These are phyloP conservation scores for Cossypha polioptera DNA, from an alignment of 2,797 vertebrate genomes.

Conservation along the genomic window DNA sequence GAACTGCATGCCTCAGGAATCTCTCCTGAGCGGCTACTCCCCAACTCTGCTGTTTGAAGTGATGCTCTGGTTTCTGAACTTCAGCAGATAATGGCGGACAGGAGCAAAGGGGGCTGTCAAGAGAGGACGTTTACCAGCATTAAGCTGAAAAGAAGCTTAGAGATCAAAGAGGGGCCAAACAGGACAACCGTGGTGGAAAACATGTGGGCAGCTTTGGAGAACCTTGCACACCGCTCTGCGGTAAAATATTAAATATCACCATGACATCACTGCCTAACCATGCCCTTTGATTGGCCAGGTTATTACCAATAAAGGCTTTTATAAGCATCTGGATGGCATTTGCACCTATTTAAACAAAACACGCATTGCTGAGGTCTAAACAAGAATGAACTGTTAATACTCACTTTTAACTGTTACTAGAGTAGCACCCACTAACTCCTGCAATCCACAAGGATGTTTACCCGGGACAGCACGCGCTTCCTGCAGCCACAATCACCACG, in stretches of 20 bases:
- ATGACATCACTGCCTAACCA: slow-evolving; percentile 76
- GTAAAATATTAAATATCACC: slow-evolving; percentile 79
- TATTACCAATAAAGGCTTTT: slow-evolving; percentile 79
- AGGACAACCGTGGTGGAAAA: slow-evolving; percentile 71
- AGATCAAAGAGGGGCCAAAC: slow-evolving; percentile 78
- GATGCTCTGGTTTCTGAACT: slow-evolving; percentile 82
- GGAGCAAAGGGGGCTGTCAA: slow-evolving; percentile 81
- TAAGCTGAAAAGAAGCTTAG: slow-evolving; percentile 75
- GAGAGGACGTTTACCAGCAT: slow-evolving; percentile 78
- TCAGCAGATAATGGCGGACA: slow-evolving; percentile 80
- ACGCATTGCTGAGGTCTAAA: slow-evolving; percentile 77
- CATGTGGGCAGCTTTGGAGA: slow-evolving; percentile 70
- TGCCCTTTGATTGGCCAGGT: slow-evolving; percentile 78
- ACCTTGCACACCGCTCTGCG: slow-evolving; percentile 69
- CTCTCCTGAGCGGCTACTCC: slow-evolving; percentile 79
- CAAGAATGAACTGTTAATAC: slow-evolving; percentile 84
- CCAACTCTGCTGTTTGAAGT: slow-evolving; percentile 80
- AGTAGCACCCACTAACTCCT: slow-evolving; percentile 79
- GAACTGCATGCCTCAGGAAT: slow-evolving; percentile 81
- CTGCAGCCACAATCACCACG: not conserved
- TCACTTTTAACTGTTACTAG: slow-evolving; percentile 81
- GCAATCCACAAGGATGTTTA: slow-evolving; percentile 56
- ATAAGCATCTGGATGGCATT: slow-evolving; percentile 86
- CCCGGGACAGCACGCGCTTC: slow-evolving; percentile 44
- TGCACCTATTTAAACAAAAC: slow-evolving; percentile 87